phyloP scores from a whole-genome alignment of 2,797 vertebrate genomes.

The Enoplosus armatus region DNA sequence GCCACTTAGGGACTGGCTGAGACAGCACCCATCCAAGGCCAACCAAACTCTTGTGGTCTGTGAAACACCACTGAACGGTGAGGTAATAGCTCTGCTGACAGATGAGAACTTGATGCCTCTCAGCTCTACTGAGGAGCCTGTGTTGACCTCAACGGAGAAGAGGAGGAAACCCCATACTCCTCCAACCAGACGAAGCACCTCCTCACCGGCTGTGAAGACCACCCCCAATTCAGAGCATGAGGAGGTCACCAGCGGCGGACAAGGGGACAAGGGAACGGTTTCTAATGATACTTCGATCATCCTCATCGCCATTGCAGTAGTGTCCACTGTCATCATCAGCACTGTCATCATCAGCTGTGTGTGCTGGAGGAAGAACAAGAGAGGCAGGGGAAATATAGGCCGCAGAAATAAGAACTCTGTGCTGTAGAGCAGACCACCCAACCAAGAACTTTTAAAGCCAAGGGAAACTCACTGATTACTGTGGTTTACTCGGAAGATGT shows the following conservation, averaged over 20 bases:
- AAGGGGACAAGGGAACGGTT: slow-evolving; percentile 17
- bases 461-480: slow-evolving; percentile 37
- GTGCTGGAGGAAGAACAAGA: slow-evolving; percentile 79
- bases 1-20: slow-evolving; percentile 89
- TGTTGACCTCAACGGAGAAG: slow-evolving; percentile 54
- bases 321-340: slow-evolving; percentile 76
- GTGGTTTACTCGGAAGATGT: slow-evolving; percentile 24
- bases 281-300: slow-evolving; percentile 39
- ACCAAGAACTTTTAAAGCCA: slow-evolving; percentile 29
- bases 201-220: slow-evolving; percentile 62
- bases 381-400: slow-evolving; percentile 72
- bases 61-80: slow-evolving; percentile 81
- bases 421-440: slow-evolving; percentile 62
- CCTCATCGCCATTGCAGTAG: slow-evolving; percentile 72
- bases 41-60: slow-evolving; percentile 86
- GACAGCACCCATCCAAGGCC: slow-evolving; percentile 79
- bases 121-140: slow-evolving; percentile 51
- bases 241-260: slow-evolving; percentile 50
- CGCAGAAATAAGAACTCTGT: slow-evolving; percentile 73
- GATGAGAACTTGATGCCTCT: slow-evolving; percentile 57
- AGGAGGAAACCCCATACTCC: slow-evolving; percentile 64
- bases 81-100: slow-evolving; percentile 74
- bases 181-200: slow-evolving; percentile 61
- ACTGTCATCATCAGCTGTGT: slow-evolving; percentile 70
- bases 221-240: slow-evolving; percentile 58